Evolutionary conservation across 2,113 vertebrate genomes (phyloP).

Genomic region (Alouatta palliata): DNA sequence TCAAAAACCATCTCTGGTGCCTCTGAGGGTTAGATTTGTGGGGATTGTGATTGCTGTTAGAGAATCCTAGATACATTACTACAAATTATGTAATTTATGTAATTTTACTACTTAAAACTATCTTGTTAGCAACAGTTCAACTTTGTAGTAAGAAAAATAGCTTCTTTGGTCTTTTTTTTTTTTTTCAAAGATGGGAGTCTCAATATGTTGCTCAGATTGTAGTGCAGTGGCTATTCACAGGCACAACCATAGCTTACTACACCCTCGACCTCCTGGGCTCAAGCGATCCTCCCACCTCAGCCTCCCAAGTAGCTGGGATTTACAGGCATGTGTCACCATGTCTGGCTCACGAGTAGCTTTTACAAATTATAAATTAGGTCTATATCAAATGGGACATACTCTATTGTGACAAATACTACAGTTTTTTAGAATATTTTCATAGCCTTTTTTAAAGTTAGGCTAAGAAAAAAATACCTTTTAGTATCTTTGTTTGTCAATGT

Average conservation of each 20-base stretch:
- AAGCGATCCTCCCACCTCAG: background rate
- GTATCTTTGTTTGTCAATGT: background rate
- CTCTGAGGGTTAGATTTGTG: background rate
- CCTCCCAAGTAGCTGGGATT: background rate
- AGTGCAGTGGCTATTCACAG: background rate
- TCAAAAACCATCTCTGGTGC: background rate
- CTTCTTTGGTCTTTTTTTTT: background rate
- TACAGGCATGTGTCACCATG: background rate
- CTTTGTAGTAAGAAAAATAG: background rate
- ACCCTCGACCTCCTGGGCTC: background rate
- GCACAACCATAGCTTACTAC: background rate
- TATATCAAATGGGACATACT: background rate
- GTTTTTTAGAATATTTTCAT: background rate
- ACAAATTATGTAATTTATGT: background rate
- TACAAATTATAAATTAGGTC: background rate
- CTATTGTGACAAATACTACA: background rate
- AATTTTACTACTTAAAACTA: background rate
- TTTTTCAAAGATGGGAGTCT: background rate
- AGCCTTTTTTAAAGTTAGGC: background rate
- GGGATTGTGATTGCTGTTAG: background rate
- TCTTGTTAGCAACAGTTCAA: constrained; percentile 1
- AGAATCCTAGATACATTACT: background rate
- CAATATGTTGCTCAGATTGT: background rate
- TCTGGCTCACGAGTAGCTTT: background rate
- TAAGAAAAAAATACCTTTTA: constrained; percentile 13